Evolutionary conservation across 2,113 vertebrate genomes (phyloP).

Genomic region (Crypturellus undulatus): DNA sequence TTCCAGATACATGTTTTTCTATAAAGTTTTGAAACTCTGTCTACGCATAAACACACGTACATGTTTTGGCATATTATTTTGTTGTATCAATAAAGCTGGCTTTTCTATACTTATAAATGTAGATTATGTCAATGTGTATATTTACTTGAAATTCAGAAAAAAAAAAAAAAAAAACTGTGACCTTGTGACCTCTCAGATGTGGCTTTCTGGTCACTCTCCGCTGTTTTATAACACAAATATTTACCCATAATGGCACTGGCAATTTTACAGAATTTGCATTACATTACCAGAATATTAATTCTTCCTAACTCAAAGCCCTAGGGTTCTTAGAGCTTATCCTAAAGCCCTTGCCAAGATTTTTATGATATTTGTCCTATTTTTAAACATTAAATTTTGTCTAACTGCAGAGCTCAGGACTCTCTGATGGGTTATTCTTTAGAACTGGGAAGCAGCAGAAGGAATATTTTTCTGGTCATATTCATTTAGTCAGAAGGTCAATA

Average conservation of each 20-base stretch:
- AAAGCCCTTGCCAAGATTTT: constrained; percentile 37
- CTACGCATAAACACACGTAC: neutral
- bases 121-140: neutral
- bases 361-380: constrained; percentile 48
- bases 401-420: neutral
- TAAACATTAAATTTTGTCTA: neutral
- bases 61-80: neutral
- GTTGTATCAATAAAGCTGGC: rapidly evolving
- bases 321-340: neutral
- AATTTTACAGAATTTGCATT: constrained; percentile 20
- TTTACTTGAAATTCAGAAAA: neutral
- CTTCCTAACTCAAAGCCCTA: neutral
- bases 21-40: neutral
- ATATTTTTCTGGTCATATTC: constrained; percentile 22
- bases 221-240: constrained; percentile 42
- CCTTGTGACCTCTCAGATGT: neutral
- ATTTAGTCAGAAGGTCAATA: constrained; percentile 52
- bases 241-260: neutral
- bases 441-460: neutral
- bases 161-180: too few species aligned
- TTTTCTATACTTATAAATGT: neutral
- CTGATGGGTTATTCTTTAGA: neutral
- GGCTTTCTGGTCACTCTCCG: constrained; percentile 6
- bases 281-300: constrained; percentile 23
- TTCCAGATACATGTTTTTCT: neutral